Conservation (phyloP, 2,113 vertebrate genomes). For the Osmerus mordax region DNA sequence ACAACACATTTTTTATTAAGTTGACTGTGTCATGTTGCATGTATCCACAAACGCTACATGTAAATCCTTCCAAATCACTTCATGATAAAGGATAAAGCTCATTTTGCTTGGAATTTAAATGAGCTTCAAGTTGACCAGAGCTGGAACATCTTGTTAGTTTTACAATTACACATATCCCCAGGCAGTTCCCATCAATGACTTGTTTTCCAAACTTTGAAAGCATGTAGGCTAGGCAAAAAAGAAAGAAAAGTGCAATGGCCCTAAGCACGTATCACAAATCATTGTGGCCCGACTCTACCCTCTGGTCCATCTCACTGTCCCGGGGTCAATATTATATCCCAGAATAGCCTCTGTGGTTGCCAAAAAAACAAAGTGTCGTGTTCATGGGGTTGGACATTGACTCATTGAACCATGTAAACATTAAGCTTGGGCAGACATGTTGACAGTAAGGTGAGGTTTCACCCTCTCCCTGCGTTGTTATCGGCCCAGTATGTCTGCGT, state of each 20-base stretch:
- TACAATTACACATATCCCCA: not conserved
- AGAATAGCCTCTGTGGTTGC: conserved; percentile 30
- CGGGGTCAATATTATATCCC: conserved; percentile 39
- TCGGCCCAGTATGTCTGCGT: conserved; percentile 30
- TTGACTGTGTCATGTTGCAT: too few species aligned
- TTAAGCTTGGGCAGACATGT: not conserved
- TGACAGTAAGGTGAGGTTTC: conserved; percentile 25
- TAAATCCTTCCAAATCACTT: too few species aligned
- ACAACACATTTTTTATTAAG: too few species aligned
- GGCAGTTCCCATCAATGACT: too few species aligned
- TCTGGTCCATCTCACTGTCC: conserved; percentile 22
- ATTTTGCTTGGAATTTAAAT: not conserved
- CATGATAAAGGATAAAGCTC: too few species aligned
- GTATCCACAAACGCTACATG: too few species aligned
- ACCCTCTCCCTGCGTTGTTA: not conserved
- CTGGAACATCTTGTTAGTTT: not conserved
- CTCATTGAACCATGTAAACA: conserved; percentile 24
- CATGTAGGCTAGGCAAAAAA: too few species aligned
- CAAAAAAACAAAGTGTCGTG: not conserved
- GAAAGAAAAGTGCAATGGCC: too few species aligned
- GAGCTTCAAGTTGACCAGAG: not conserved
- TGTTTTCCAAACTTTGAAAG: too few species aligned
- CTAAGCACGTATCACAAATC: conserved; percentile 50
- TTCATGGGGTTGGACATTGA: not conserved
- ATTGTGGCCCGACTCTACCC: conserved; percentile 36